phyloP scores from a whole-genome alignment of 2,888 invertebrate genomes.

The Caenorhabditis parvicauda region DNA sequence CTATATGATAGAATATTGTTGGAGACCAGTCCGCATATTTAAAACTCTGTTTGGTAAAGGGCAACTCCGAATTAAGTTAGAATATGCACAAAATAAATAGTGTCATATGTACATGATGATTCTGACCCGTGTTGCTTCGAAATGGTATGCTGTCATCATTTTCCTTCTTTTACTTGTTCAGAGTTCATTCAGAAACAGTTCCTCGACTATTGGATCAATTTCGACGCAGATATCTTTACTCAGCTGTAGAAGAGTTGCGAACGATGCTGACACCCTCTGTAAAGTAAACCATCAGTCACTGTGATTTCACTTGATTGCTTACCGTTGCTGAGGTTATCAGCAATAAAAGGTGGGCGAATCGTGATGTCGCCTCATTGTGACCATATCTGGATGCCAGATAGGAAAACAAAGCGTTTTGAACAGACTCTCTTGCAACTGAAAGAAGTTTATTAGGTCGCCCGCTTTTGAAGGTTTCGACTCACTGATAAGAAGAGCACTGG shows the following conservation, averaged over 20 bases:
- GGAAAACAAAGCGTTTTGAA: conserved; percentile 54
- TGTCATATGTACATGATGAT: no score
- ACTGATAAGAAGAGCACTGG: conserved; percentile 13
- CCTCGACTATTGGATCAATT: conserved; percentile 31
- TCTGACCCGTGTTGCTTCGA: no score
- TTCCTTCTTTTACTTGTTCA: no score
- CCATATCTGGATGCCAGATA: conserved; percentile 33
- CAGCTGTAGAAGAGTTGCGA: conserved; percentile 33
- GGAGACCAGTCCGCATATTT: no score
- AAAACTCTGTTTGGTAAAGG: no score
- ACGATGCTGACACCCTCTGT: conserved; percentile 45
- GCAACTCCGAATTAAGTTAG: no score
- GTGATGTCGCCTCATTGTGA: conserved; percentile 38
- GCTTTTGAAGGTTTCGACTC: background rate
- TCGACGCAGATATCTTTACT: conserved; percentile 29
- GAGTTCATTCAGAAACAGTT: conserved; percentile 30
- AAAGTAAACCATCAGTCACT: conserved; percentile 11
- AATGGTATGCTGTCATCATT: no score
- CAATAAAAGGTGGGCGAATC: conserved; percentile 53
- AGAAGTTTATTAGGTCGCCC: background rate
- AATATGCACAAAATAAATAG: no score
- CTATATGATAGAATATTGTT: no score
- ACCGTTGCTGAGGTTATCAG: conserved; percentile 54
- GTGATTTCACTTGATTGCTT: conserved; percentile 8
- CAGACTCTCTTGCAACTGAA: conserved; percentile 43